A percentile compares a stretch with the other conserved stretches of the same genome.
Evolutionary conservation across 1,140 invertebrate genomes (phyloP).

Genomic region (Aphelinus atriplicis): DNA sequence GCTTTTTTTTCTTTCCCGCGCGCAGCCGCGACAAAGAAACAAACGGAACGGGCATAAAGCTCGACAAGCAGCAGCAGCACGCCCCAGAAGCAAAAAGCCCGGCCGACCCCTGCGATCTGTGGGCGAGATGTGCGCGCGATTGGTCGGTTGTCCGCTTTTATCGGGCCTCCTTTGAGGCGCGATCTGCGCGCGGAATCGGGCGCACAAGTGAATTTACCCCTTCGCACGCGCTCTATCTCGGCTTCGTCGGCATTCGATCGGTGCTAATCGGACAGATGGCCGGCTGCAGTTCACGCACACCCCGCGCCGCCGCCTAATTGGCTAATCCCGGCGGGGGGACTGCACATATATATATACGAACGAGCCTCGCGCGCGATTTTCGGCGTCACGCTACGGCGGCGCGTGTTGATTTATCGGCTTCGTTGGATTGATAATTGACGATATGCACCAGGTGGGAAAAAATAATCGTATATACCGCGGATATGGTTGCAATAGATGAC

Average conservation of each 20-base stretch:
- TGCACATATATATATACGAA: not conserved
- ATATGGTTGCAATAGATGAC: too few relatives aligned
- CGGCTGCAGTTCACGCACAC: not conserved
- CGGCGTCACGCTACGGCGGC: too few relatives aligned
- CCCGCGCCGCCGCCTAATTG: constrained; percentile 13
- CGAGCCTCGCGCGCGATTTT: constrained; percentile 11
- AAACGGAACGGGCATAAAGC: too few relatives aligned
- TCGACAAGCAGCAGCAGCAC: too few relatives aligned
- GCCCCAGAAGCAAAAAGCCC: too few relatives aligned
- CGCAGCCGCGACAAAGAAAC: too few relatives aligned
- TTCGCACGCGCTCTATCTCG: constrained; percentile 30
- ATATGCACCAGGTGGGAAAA: too few relatives aligned
- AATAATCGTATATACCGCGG: too few relatives aligned
- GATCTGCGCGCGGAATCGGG: not conserved
- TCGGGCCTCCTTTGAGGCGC: constrained; percentile 7
- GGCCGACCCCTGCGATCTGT: not conserved
- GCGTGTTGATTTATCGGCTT: too few relatives aligned
- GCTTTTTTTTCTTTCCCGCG: too few relatives aligned
- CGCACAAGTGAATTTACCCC: constrained; percentile 9
- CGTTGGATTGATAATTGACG: too few relatives aligned
- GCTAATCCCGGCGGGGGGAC: not conserved
- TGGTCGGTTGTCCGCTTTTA: not conserved
- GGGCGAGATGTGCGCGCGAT: not conserved
- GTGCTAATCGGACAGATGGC: constrained; percentile 37
- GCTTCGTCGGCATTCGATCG: constrained; percentile 18